Evolutionary conservation across 1,140 invertebrate genomes (phyloP).

Genomic region (Temnothorax longispinosus): DNA sequence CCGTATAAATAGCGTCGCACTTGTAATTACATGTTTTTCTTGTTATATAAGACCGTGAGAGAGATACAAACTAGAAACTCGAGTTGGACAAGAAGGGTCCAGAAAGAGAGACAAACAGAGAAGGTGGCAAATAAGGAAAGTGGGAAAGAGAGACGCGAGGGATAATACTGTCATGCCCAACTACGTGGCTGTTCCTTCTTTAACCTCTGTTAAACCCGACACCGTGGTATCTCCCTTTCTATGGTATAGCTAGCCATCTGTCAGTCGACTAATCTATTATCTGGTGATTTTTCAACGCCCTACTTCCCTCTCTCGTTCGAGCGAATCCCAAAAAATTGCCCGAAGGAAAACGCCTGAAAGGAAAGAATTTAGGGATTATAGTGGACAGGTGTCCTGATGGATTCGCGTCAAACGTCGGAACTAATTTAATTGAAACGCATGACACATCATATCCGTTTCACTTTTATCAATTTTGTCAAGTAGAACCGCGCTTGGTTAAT

Average conservation of each 20-base stretch:
- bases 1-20: slow-evolving; percentile 7
- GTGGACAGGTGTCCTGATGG: not conserved
- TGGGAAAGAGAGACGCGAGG: not conserved
- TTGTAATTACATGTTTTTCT: slow-evolving; percentile 47
- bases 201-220: slow-evolving; percentile 47
- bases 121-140: not conserved
- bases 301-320: slow-evolving; percentile 19
- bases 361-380: slow-evolving; percentile 13
- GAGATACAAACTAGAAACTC: slow-evolving; percentile 44
- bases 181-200: slow-evolving; percentile 26
- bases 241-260: slow-evolving; percentile 60
- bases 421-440: slow-evolving; percentile 27
- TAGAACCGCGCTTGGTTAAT: not conserved
- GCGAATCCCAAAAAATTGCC: slow-evolving; percentile 27
- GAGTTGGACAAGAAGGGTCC: not conserved
- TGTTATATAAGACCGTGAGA: slow-evolving; percentile 28
- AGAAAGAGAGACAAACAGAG: not conserved
- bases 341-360: slow-evolving; percentile 3
- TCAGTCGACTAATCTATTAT: slow-evolving; percentile 69
- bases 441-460: not conserved
- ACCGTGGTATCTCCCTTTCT: slow-evolving; percentile 51
- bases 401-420: slow-evolving; percentile 18
- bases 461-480: not conserved
- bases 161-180: slow-evolving; percentile 27
- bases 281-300: slow-evolving; percentile 65